These are phyloP conservation scores for Unio pictorum DNA, from an alignment of 2,888 invertebrate species.

Conservation along the genomic window DNA sequence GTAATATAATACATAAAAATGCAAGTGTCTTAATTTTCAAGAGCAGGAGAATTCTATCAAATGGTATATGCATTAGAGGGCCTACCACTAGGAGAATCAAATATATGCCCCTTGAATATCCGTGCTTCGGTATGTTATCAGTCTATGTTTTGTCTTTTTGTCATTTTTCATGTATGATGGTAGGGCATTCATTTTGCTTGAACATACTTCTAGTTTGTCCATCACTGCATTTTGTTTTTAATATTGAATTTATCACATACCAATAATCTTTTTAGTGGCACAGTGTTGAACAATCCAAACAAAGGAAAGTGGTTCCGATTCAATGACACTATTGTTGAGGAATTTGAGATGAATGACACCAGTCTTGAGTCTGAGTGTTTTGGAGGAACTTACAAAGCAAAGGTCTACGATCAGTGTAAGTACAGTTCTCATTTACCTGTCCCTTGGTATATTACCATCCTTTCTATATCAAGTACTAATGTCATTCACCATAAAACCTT, in stretches of 20 bases:
- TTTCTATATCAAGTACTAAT: not conserved
- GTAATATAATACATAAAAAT: too few relatives aligned
- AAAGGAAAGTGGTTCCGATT: conserved; percentile 74
- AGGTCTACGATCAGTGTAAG: conserved; percentile 67
- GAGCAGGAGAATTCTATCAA: too few relatives aligned
- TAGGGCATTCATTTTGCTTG: too few relatives aligned
- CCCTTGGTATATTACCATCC: not conserved
- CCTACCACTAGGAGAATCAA: too few relatives aligned
- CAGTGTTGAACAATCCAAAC: conserved; percentile 68
- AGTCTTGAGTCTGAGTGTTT: conserved; percentile 74
- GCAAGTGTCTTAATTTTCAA: too few relatives aligned
- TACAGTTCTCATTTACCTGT: not conserved
- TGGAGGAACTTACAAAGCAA: conserved; percentile 74
- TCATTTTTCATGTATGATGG: too few relatives aligned
- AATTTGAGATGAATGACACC: conserved; percentile 73
- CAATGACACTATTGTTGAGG: conserved; percentile 74
- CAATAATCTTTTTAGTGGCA: conserved; percentile 61
- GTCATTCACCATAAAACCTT: not conserved
- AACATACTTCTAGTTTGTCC: too few relatives aligned
- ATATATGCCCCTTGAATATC: too few relatives aligned
- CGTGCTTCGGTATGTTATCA: too few relatives aligned
- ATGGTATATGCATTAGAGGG: too few relatives aligned
- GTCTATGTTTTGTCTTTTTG: too few relatives aligned
- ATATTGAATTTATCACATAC: not conserved
- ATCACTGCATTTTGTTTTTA: too few relatives aligned